Base-by-base conservation (phyloP, 2,113 vertebrate species). In the Telmatochromis brichardi region DNA sequence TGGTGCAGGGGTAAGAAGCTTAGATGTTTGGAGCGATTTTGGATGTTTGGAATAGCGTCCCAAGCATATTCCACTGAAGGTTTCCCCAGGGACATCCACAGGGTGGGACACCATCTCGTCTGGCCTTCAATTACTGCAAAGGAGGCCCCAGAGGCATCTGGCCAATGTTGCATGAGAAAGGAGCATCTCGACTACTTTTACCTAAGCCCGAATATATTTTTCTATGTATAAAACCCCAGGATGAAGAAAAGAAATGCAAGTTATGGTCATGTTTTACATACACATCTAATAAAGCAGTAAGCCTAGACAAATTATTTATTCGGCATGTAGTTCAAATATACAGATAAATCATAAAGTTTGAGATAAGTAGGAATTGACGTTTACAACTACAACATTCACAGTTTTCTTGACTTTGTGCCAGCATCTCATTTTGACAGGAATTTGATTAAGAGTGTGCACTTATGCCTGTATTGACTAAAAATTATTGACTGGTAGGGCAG, bases 241-340 rank as follows among this genome's bases (percentile, higher is more conserved):
- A 28, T 50, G 73, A 78, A 78, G 45, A 51, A 78, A 51, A 78
- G 3, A 51, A 51, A 78, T 78, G 10, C 10, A 78, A 33, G 73
- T 33, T 78, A n/a, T 31, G 1, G 23, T 28, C 45, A 50, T 26
- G 8, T 23, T 68, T 50, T 78, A 33, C 15, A 78, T 17, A 0
- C 45, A n/a, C 45, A 50, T 78, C 26, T 71, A 37, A 54, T 14
- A 19, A n/a, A 68, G 6, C 31, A 2, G 3, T 26, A 35, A 81
- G 31, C 88, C 87, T 42, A 31, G 58, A 81, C 50, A 82, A 83
- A 84, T 86, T 90, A 90, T 91, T 93, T 91, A 94, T 92, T 93
- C 53, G 0, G 19, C 57, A 83, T 42, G 11, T 33, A 80, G 31
- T 40, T 54, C 9, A 78, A 31, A 87, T 93, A 42, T 83, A 89